Evolutionary conservation across 2,797 vertebrate genomes (phyloP).

Genomic region (Tympanoctomys barrerae): DNA sequence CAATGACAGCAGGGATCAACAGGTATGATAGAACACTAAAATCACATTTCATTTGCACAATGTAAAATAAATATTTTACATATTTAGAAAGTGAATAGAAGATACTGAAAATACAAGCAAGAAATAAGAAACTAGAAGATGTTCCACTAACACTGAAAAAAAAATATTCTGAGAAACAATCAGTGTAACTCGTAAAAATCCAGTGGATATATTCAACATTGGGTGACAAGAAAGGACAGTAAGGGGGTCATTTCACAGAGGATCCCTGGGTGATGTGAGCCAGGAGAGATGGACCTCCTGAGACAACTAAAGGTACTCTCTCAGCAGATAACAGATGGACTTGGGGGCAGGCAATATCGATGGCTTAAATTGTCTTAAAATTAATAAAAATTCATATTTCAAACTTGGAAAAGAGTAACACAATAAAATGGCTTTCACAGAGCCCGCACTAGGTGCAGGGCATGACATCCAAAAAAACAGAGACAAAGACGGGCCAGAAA

Average conservation of each 20-base stretch:
- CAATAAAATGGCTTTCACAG: neutral
- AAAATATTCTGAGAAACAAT: neutral
- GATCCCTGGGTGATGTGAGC: neutral
- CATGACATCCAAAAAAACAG: neutral
- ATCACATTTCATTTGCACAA: neutral
- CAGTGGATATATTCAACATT: neutral
- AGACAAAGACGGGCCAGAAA: neutral
- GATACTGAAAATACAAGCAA: neutral
- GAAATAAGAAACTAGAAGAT: neutral
- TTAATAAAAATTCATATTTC: neutral
- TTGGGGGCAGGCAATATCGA: neutral
- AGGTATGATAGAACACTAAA: neutral
- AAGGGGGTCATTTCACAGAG: neutral
- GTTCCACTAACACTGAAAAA: neutral
- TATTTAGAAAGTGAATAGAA: neutral
- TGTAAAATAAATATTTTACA: neutral
- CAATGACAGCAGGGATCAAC: neutral
- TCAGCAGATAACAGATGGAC: neutral
- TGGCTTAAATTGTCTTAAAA: neutral
- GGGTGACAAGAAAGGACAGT: neutral
- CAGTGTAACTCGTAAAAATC: neutral
- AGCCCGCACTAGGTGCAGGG: neutral
- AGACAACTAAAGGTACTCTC: neutral
- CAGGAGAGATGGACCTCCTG: neutral
- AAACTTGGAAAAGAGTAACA: neutral